These are phyloP conservation scores for Fukomys damarensis DNA, from an alignment of 2,113 vertebrate species.

Conservation along the genomic window DNA sequence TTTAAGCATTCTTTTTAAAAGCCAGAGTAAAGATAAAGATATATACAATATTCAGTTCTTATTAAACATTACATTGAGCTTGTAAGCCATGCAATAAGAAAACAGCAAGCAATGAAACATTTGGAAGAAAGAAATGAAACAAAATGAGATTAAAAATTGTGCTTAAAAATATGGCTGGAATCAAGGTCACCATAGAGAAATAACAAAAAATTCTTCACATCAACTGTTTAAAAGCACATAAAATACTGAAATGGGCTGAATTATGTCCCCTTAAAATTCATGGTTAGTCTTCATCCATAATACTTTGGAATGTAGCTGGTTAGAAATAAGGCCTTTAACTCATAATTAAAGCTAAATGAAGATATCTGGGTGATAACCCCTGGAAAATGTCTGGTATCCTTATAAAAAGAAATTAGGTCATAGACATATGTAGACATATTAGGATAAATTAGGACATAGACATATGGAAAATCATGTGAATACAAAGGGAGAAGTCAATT, in stretches of 20 bases:
- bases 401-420: too few species aligned
- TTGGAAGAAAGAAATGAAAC: neutral
- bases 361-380: too few species aligned
- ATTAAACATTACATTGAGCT: neutral
- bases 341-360: neutral
- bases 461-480: neutral
- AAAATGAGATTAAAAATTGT: neutral
- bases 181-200: neutral
- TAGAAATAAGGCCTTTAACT: neutral
- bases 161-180: neutral
- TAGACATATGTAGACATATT: neutral
- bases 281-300: neutral
- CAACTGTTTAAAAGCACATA: neutral
- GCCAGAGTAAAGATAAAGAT: neutral
- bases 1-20: neutral
- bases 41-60: neutral
- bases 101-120: neutral
- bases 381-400: too few species aligned
- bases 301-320: neutral
- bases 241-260: neutral
- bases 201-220: neutral
- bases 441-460: neutral
- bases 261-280: neutral
- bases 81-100: neutral
- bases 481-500: neutral